phyloP scores from a whole-genome alignment of 2,113 vertebrate genomes.

The Toxotes jaculatrix region DNA sequence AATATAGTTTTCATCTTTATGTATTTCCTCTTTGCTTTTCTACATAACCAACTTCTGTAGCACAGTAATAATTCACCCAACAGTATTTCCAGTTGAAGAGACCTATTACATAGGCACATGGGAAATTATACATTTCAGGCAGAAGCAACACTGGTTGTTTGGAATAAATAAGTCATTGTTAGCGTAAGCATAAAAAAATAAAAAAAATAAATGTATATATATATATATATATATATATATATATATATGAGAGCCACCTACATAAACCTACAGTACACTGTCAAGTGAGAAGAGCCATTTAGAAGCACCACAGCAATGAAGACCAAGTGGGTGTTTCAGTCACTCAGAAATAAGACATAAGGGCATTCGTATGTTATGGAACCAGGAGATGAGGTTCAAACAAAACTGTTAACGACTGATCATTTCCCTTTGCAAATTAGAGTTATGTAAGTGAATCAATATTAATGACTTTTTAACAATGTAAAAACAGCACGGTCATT shows the following conservation, averaged over 20 bases:
- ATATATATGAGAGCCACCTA: not conserved
- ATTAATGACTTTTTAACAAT: slow-evolving; percentile 54
- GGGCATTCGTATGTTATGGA: not conserved
- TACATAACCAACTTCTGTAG: not conserved
- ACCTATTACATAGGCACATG: slow-evolving; percentile 8
- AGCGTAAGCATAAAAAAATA: slow-evolving; percentile 1
- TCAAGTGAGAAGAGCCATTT: not conserved
- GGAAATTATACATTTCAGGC: slow-evolving; percentile 15
- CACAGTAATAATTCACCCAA: slow-evolving; percentile 22
- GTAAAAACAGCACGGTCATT: slow-evolving; percentile 35
- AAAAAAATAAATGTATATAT: not conserved
- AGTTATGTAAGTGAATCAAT: slow-evolving; percentile 43
- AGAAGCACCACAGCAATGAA: slow-evolving; percentile 1
- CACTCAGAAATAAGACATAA: not conserved
- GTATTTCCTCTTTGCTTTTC: slow-evolving; percentile 2
- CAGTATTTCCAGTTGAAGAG: slow-evolving; percentile 25
- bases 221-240: no score
- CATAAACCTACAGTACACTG: not conserved
- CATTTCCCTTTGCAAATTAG: slow-evolving; percentile 25
- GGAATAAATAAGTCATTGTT: slow-evolving; percentile 22
- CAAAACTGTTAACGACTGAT: not conserved
- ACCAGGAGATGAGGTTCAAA: not conserved
- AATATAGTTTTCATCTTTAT: slow-evolving; percentile 23
- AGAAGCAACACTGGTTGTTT: slow-evolving; percentile 9
- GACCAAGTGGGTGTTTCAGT: slow-evolving; percentile 2